Evolutionary conservation across 2,888 invertebrate species (phyloP).

Genomic region (Gandaritis pyraliata): DNA sequence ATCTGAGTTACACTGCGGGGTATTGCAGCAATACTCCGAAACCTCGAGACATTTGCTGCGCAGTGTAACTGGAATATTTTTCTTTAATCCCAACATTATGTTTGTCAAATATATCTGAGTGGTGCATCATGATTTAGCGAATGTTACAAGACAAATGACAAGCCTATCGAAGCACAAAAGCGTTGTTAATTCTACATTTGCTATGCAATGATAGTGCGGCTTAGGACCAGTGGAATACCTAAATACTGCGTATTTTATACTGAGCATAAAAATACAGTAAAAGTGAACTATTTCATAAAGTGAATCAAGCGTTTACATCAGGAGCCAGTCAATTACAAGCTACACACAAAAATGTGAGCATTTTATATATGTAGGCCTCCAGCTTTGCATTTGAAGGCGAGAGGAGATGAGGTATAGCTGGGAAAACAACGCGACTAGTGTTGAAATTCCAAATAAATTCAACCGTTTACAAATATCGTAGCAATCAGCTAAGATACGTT

Average conservation of each 20-base stretch:
- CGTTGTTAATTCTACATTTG: background rate
- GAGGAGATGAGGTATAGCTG: background rate
- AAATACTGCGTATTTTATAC: background rate
- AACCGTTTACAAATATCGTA: no score
- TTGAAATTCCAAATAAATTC: no score
- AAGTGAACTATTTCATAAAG: background rate
- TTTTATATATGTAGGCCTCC: background rate
- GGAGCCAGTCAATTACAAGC: background rate
- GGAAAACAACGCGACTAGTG: no score
- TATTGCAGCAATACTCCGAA: no score
- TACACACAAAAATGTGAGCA: background rate
- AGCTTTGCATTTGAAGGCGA: background rate
- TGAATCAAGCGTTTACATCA: background rate
- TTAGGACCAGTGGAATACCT: background rate
- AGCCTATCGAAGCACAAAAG: background rate
- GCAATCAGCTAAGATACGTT: no score
- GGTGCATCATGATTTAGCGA: no score
- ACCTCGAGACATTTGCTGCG: no score
- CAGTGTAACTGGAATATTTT: no score
- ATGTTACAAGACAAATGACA: no score
- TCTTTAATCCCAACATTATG: no score
- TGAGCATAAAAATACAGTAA: background rate
- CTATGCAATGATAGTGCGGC: background rate
- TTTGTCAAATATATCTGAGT: no score
- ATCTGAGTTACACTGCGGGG: no score